Base-by-base conservation (phyloP, 1,140 invertebrate genomes). In the Diabrotica undecimpunctata region DNA sequence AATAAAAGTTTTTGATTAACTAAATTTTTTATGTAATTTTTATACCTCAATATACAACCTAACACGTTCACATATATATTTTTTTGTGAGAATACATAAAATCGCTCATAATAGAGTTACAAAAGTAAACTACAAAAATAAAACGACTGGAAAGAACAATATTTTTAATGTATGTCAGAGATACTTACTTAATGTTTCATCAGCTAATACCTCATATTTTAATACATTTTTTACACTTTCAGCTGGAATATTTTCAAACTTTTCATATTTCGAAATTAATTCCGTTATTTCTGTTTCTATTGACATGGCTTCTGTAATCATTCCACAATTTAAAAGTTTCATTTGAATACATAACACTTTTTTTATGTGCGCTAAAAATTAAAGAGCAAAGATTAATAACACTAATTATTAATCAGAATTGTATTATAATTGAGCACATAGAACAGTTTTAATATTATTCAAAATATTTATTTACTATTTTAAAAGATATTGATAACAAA, bases 251-350 rank as follows among this genome's bases (percentile, higher is more conserved):
- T 72, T 62, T 51, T 76, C 74, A 0, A 77, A 73, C 13, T 68
- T 71, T 35, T 74, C 72, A 37, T 77, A 59, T 36, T 73, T 74
- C 0, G 73, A 65, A 39, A 78, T 62, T 54, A 77, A 64, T 6
- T 75, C 74, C 9, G 65, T 61, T 72, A 75, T 72, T 57, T 80
- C 80, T 12, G 83, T 77, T 69, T 90, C 86, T 37, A 91, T 77
- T 39, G 89, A 85, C 52, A 88, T 82, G 3, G 92, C 85, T 74
- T 90, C 86, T 37, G 83, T 86, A 0, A 92, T 81, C 74, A 88
- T 84, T 0, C 95, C 95, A 56, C 84, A 80, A 69, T 92, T 83
- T 4, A 97, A 75, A 7, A 96, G 81, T 55, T 86, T 83, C 11
- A 96, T 77, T 77, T 96, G 93, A 36, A 88, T 80, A 54, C 85